Evolutionary conservation across 2,113 vertebrate genomes (phyloP).

Genomic region (rabbit (Oryctolagus cuniculus)): mOryCun1.1 NC_091453.1:101170501-101171000

Average conservation of each 20-base stretch:
- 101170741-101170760: constrained; percentile 18
- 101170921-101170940: background rate
- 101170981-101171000: background rate
- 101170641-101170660: constrained; percentile 33
- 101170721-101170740: constrained; percentile 35
- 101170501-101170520: constrained; percentile 46
- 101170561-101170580: constrained; percentile 31
- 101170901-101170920: background rate
- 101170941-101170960: background rate
- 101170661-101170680: constrained; percentile 31
- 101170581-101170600: constrained; percentile 34
- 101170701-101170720: background rate
- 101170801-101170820: background rate
- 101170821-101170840: background rate
- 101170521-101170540: constrained; percentile 1
- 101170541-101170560: constrained; percentile 48
- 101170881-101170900: background rate
- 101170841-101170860: background rate
- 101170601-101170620: constrained; percentile 45
- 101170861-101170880: background rate
- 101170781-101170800: constrained; percentile 8
- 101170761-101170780: background rate
- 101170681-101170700: background rate
- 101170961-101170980: constrained; percentile 35
- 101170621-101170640: constrained; percentile 37